Base-by-base conservation (phyloP, 2,797 vertebrate genomes). In the Pyrocephalus nanus region DNA sequence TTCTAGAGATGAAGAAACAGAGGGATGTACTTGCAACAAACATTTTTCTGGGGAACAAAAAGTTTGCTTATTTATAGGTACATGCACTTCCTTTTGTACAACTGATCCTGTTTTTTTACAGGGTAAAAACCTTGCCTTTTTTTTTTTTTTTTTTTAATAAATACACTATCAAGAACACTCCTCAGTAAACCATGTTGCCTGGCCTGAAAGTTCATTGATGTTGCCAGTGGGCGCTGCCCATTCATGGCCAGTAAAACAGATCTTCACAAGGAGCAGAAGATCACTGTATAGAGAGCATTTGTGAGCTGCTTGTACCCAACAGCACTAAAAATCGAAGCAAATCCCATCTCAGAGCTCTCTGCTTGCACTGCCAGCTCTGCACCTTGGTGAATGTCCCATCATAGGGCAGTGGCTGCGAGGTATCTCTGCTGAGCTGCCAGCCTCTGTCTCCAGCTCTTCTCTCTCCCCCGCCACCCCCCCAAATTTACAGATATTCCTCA, bases 171-270 rank as follows among this genome's bases (percentile, higher is more conserved):
- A 73, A 53, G 58, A 91, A 36, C 20, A 51, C 2, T 55, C 36
- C 58, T 47, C 3, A 81, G 50, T 54, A 61, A 45, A 81, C 23
- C 7, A 12, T 2, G 6, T 47, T 76, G 8, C 23, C 65, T 81
- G 50, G 47, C 12, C 53, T 54, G 15, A 36, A 25, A 42, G 12
- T 53, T 69, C 32, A 30, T 30, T 1, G 3, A 3, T 42, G 14
- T 1, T 25, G 45, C 7, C 43, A 61, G 4, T 2, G 34, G 66
- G 43, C 1, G 1, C 14, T 50, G 48, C 42, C 90, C 1, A 0
- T 3, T 5, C 21, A 9, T 1, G 11, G 58, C 55, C 36, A 84
- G n/a, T 22, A 66, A n/a, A 66, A 50, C 0, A 1, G 13, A 23
- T 29, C 26, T 64, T 47, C 23, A 8, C 1, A 27, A 78, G 30